A percentile compares a stretch with the other conserved stretches of the same genome.
phyloP scores from a whole-genome alignment of 2,888 invertebrate species.

The Melanostoma mellinum region DNA sequence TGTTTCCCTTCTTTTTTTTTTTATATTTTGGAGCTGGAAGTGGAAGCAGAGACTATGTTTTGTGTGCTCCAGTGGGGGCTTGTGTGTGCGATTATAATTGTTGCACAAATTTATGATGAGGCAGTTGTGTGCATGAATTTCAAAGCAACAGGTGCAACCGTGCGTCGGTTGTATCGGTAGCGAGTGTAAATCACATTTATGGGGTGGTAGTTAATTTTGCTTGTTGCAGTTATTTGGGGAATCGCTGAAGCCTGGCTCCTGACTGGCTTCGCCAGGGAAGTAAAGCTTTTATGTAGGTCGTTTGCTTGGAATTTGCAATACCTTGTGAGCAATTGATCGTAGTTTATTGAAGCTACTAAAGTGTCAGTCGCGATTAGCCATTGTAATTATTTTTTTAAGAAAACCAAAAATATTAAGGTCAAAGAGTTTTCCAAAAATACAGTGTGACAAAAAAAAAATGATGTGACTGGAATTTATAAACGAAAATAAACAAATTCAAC shows the following conservation, averaged over 20 bases:
- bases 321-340: too few species aligned
- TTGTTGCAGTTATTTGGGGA: not conserved
- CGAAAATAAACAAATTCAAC: too few species aligned
- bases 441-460: too few species aligned
- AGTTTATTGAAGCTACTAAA: too few species aligned
- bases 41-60: not conserved
- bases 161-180: conserved; percentile 31
- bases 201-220: conserved; percentile 51
- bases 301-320: too few species aligned
- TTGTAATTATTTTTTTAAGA: too few species aligned
- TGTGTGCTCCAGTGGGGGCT: conserved; percentile 8
- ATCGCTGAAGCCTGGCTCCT: not conserved
- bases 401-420: too few species aligned
- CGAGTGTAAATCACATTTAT: conserved; percentile 64
- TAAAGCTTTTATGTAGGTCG: too few species aligned
- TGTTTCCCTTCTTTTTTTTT: not conserved
- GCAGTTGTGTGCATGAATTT: conserved; percentile 52
- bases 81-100: conserved; percentile 62
- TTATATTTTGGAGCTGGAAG: not conserved
- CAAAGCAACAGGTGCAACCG: conserved; percentile 58
- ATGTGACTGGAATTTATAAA: too few species aligned
- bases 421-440: too few species aligned
- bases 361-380: too few species aligned
- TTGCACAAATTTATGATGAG: conserved; percentile 69
- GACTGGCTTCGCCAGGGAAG: not conserved